Percentiles rank a stretch among this genome's conserved stretches.
These are phyloP conservation scores for Drosophila paracracens DNA, from an alignment of 2,888 invertebrate species.

Conservation along the genomic window DNA sequence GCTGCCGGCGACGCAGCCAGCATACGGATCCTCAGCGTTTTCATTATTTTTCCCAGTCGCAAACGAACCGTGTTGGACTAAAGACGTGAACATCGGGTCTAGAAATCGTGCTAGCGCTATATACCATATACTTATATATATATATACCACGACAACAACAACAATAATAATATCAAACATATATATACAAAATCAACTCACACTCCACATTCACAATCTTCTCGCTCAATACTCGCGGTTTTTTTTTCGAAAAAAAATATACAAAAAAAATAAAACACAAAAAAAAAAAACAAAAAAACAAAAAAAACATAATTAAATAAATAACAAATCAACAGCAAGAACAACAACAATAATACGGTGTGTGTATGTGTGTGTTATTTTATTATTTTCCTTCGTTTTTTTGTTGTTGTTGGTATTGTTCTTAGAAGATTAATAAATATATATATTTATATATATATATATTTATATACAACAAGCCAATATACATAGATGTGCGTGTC, in stretches of 20 bases:
- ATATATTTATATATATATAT: background rate
- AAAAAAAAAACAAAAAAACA: constrained; percentile 17
- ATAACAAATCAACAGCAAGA: constrained; percentile 16
- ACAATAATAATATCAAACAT: constrained; percentile 31
- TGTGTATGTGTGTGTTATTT: constrained; percentile 16
- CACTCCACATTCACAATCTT: constrained; percentile 33
- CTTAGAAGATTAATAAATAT: constrained; percentile 62
- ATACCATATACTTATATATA: constrained; percentile 13
- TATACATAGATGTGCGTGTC: constrained; percentile 54
- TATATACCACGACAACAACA: constrained; percentile 15
- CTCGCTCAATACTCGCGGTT: constrained; percentile 49
- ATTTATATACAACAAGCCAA: background rate
- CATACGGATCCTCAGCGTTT: constrained; percentile 72
- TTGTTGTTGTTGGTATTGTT: constrained; percentile 31
- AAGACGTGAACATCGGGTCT: constrained; percentile 82
- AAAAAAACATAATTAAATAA: constrained; percentile 16
- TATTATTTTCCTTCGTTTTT: constrained; percentile 8
- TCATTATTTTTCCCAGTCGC: constrained; percentile 81
- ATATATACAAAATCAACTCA: constrained; percentile 33
- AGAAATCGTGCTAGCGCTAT: constrained; percentile 41
- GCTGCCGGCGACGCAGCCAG: constrained; percentile 48
- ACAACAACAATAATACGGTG: constrained; percentile 32
- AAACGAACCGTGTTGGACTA: constrained; percentile 84
- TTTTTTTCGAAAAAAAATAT: constrained; percentile 28
- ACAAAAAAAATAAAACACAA: constrained; percentile 17